Conservation (phyloP, 2,797 vertebrate genomes). For the Helostoma temminkii region DNA sequence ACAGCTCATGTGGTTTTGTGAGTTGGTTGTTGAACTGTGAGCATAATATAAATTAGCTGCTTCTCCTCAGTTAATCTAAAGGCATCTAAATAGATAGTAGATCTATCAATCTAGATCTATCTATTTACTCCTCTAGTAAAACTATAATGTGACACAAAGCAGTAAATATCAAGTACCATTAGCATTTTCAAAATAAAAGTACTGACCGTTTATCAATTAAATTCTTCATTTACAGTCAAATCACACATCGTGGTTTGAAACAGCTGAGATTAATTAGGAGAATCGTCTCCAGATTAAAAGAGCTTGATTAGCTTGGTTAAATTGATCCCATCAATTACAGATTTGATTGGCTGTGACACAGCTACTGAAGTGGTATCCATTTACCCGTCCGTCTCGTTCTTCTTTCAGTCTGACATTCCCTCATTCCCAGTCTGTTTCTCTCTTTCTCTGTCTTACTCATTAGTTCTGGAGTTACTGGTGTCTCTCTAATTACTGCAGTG, state of each 20-base stretch:
- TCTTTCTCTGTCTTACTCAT: slow-evolving; percentile 6
- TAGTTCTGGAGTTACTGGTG: background rate
- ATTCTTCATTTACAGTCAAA: slow-evolving; percentile 32
- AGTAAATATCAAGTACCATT: background rate
- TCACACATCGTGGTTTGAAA: slow-evolving; percentile 52
- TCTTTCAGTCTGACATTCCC: background rate
- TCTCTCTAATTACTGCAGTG: slow-evolving; percentile 19
- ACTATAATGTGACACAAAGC: background rate
- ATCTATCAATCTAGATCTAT: too few species aligned
- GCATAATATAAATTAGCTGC: background rate
- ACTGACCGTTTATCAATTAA: slow-evolving; percentile 15
- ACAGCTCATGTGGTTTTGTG: too few species aligned
- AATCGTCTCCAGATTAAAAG: slow-evolving; percentile 58
- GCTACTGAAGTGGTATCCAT: slow-evolving; percentile 43
- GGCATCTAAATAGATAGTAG: too few species aligned
- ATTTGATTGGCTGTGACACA: slow-evolving; percentile 66
- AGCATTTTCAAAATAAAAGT: background rate
- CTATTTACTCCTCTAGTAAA: background rate
- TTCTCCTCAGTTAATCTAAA: too few species aligned
- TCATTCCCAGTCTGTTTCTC: background rate
- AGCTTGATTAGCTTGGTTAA: slow-evolving; percentile 57
- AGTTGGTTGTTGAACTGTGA: too few species aligned
- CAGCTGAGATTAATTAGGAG: slow-evolving; percentile 62
- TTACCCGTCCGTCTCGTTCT: slow-evolving; percentile 27
- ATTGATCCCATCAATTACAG: slow-evolving; percentile 67